Evolutionary conservation across 2,888 invertebrate species (phyloP).

Genomic region (Dyspetes luteomarginatus): DNA sequence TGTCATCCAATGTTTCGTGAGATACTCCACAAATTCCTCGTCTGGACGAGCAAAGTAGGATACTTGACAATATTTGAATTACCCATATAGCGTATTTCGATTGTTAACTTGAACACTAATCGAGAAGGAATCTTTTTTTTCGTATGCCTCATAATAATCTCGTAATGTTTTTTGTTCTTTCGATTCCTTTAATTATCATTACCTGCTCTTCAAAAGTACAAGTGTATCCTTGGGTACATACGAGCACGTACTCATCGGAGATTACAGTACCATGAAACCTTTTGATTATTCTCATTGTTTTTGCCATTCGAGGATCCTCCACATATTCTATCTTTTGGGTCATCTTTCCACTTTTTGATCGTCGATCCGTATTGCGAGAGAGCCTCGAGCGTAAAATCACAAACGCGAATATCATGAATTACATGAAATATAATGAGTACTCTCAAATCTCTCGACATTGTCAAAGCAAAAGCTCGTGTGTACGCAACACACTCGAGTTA

Average conservation of each 20-base stretch:
- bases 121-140: conserved; percentile 4
- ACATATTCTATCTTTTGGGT: conserved; percentile 51
- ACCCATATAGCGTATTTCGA: background rate
- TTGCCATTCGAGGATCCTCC: conserved; percentile 54
- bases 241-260: conserved; percentile 37
- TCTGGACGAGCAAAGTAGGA: background rate
- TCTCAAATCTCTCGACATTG: conserved; percentile 48
- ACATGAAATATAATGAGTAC: conserved; percentile 50
- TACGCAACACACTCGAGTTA: conserved; percentile 53
- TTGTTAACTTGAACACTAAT: background rate
- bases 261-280: conserved; percentile 24
- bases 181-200: conserved; percentile 41
- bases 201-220: conserved; percentile 45
- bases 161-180: background rate
- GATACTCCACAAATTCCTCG: too few species aligned
- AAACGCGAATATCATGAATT: conserved; percentile 38
- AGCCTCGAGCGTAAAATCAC: conserved; percentile 38
- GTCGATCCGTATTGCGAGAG: conserved; percentile 48
- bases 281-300: conserved; percentile 62
- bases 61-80: background rate
- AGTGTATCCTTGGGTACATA: conserved; percentile 15
- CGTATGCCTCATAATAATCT: background rate
- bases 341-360: conserved; percentile 53
- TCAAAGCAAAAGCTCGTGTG: conserved; percentile 56
- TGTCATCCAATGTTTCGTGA: too few species aligned